phyloP scores from a whole-genome alignment of 2,113 vertebrate genomes.

The Megaceryle maxima region DNA sequence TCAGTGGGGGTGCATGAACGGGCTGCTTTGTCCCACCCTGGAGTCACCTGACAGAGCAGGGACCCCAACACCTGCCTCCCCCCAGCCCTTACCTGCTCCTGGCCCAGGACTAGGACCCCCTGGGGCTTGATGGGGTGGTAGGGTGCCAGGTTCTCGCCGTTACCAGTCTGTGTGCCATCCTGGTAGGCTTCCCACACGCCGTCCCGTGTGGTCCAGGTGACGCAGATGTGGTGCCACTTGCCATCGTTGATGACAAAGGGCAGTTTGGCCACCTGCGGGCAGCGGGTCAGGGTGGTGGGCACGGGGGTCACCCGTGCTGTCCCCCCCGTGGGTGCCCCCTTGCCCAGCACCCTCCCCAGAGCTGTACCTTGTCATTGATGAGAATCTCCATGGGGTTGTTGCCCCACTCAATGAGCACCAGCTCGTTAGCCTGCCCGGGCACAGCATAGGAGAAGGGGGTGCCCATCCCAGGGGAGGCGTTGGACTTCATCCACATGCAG shows the following conservation, averaged over 20 bases:
- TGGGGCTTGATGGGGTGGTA: conserved; percentile 96
- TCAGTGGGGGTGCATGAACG: fast-evolving
- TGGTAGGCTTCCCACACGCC: conserved; percentile 98
- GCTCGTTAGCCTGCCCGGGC: conserved; percentile 91
- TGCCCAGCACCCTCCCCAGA: fast-evolving
- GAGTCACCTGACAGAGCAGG: fast-evolving
- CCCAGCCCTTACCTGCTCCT: conserved; percentile 86
- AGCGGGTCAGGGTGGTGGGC: background rate
- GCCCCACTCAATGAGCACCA: conserved; percentile 97
- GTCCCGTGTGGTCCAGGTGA: conserved; percentile 96
- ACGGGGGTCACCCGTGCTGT: fast-evolving
- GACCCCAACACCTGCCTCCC: fast-evolving
- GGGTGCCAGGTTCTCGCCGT: conserved; percentile 92
- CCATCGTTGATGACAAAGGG: conserved; percentile 94
- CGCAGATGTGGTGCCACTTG: conserved; percentile 96
- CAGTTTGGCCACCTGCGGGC: conserved; percentile 88
- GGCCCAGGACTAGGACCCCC: conserved; percentile 93
- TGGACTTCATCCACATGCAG: conserved; percentile 97
- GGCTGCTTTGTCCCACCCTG: fast-evolving
- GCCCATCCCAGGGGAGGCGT: conserved; percentile 90
- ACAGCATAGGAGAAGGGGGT: conserved; percentile 95
- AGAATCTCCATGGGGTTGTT: conserved; percentile 98
- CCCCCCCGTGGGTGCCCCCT: fast-evolving
- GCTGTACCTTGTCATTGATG: conserved; percentile 92
- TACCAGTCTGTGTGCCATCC: conserved; percentile 88